Conservation (phyloP, 2,797 vertebrate genomes). For the Sciurus carolinensis region DNA sequence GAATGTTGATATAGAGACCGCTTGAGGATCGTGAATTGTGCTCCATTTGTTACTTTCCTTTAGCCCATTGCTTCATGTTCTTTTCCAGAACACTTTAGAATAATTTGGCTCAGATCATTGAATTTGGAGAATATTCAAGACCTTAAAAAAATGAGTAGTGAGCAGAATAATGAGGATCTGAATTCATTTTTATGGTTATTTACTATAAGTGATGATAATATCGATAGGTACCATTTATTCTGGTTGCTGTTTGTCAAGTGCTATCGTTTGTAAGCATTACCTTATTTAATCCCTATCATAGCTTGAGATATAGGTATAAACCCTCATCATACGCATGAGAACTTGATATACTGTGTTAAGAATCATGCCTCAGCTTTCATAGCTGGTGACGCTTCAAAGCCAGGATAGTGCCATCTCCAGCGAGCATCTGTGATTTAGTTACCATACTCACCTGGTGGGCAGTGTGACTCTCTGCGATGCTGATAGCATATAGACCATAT, state of each 20-base stretch:
- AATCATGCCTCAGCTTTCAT: background rate
- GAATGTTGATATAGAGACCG: background rate
- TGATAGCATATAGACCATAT: background rate
- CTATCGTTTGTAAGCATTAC: background rate
- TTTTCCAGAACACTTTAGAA: background rate
- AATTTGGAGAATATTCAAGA: background rate
- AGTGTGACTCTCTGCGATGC: background rate
- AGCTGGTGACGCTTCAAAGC: background rate
- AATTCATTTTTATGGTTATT: background rate
- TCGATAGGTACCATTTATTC: constrained; percentile 4
- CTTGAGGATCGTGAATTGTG: background rate
- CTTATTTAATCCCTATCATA: background rate
- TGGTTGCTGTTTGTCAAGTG: background rate
- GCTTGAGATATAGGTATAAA: background rate
- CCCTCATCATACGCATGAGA: background rate
- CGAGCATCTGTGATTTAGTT: background rate
- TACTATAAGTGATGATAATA: background rate
- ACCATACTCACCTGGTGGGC: background rate
- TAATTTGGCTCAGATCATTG: background rate
- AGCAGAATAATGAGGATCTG: background rate
- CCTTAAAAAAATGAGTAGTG: background rate
- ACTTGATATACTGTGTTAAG: background rate
- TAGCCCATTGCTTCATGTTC: background rate
- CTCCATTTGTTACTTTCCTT: background rate
- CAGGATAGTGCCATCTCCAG: background rate